Percentiles rank a stretch among this genome's conserved stretches.
These are phyloP conservation scores for Lithobates sylvaticus DNA, from an alignment of 2,797 vertebrate genomes.

Conservation along the genomic window DNA sequence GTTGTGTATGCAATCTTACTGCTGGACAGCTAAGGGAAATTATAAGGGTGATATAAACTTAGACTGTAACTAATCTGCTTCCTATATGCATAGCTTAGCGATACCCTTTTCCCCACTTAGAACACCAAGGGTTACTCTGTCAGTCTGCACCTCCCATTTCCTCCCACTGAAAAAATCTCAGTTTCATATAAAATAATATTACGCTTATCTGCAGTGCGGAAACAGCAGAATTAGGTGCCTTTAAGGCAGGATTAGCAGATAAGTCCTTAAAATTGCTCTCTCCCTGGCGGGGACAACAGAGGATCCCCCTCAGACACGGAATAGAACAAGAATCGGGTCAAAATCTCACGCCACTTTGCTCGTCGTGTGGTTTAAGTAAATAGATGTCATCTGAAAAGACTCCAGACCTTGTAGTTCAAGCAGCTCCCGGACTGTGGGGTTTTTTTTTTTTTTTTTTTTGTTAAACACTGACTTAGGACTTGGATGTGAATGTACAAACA, in stretches of 20 bases:
- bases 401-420: constrained; percentile 73
- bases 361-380: constrained; percentile 77
- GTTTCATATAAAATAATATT: constrained; percentile 3
- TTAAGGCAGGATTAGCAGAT: constrained; percentile 51
- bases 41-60: too few relatives aligned
- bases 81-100: too few relatives aligned
- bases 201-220: constrained; percentile 63
- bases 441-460: constrained; percentile 57
- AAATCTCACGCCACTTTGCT: constrained; percentile 76
- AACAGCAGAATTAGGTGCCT: not conserved
- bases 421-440: constrained; percentile 70
- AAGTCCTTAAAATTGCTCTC: constrained; percentile 68
- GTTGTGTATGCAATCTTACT: too few relatives aligned
- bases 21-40: too few relatives aligned
- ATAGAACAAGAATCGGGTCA: constrained; percentile 71
- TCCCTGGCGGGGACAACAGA: constrained; percentile 67
- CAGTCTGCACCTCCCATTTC: not conserved
- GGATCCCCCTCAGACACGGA: constrained; percentile 65
- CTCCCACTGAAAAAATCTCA: not conserved
- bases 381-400: constrained; percentile 70
- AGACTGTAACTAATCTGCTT: too few relatives aligned
- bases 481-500: constrained; percentile 73
- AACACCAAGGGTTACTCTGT: not conserved
- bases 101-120: not conserved
- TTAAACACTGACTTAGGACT: constrained; percentile 67